A percentile compares a stretch with the other conserved stretches of the same genome.
Evolutionary conservation across 2,113 vertebrate species (phyloP).

Genomic region (Eurypyga helias): DNA sequence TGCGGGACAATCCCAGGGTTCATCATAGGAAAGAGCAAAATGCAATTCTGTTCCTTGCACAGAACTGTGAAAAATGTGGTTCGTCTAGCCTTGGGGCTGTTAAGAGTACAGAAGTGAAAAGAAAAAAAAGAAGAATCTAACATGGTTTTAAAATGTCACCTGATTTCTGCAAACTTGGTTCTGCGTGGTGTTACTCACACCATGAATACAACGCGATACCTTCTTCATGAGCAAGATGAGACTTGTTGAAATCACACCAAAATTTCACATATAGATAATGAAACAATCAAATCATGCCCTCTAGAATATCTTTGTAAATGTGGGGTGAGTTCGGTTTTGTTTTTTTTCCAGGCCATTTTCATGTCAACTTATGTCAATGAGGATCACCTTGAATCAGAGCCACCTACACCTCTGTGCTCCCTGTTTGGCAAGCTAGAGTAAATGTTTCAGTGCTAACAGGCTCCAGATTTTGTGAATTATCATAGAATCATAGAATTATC

Average conservation of each 20-base stretch:
- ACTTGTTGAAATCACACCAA: neutral
- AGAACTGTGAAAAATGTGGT: neutral
- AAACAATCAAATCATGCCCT: neutral
- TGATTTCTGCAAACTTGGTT: neutral
- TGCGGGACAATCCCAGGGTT: neutral
- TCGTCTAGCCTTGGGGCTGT: neutral
- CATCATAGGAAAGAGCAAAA: neutral
- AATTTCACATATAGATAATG: slow-evolving; percentile 6
- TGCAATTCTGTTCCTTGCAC: neutral
- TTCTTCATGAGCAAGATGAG: neutral
- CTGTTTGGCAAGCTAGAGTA: neutral
- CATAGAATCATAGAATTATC: neutral
- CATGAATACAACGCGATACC: neutral
- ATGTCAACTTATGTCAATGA: neutral
- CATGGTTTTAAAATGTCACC: neutral
- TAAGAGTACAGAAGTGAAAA: neutral
- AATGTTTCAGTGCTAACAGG: neutral
- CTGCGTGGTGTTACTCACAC: neutral
- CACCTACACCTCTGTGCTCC: neutral
- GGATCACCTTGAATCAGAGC: neutral
- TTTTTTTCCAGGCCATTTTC: neutral
- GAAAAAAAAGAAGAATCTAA: neutral
- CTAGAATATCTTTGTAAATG: neutral
- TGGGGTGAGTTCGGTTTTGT: rapidly evolving
- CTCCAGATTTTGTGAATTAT: neutral